These are phyloP conservation scores for Serilophus lunatus DNA, from an alignment of 2,113 vertebrate species.

Conservation along the genomic window DNA sequence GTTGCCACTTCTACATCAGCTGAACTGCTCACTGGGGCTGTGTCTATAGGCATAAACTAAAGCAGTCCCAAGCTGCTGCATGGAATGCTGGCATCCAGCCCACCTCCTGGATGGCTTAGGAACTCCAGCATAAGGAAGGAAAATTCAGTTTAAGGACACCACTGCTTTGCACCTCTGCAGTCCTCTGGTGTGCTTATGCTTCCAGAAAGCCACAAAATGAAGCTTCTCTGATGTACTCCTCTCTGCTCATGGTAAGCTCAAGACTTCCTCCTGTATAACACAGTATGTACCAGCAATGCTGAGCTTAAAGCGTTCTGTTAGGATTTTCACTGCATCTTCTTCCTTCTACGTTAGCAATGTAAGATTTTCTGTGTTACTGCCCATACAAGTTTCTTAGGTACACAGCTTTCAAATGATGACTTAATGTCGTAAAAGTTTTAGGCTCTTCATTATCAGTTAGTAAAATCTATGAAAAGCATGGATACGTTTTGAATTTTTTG, in stretches of 20 bases:
- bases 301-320: background rate
- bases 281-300: fast-evolving
- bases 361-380: background rate
- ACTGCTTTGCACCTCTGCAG: background rate
- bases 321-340: background rate
- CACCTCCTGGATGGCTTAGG: background rate
- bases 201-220: background rate
- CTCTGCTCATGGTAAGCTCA: background rate
- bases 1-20: background rate
- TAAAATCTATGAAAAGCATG: background rate
- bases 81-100: background rate
- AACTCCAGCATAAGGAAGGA: background rate
- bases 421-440: background rate
- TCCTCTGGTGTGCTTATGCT: background rate
- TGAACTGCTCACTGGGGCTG: background rate
- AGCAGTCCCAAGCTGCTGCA: background rate
- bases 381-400: background rate
- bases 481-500: background rate
- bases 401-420: background rate
- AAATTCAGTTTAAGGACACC: background rate
- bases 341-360: background rate
- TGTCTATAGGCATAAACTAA: background rate
- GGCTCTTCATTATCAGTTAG: background rate
- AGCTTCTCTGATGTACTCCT: background rate
- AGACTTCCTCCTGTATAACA: background rate